phyloP scores from a whole-genome alignment of 2,113 vertebrate species.

The Xyliphius kryptos region DNA sequence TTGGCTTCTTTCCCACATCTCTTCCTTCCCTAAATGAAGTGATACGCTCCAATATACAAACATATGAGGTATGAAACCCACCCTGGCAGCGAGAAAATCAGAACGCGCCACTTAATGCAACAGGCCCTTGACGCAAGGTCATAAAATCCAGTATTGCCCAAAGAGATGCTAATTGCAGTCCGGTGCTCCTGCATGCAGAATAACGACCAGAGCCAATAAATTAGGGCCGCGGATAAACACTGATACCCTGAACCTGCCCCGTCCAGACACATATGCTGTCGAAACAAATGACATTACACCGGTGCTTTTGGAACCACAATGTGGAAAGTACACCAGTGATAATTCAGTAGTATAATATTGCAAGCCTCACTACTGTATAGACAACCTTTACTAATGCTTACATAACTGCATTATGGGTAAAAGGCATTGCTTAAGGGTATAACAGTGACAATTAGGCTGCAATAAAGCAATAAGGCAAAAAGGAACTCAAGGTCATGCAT shows the following conservation, averaged over 20 bases:
- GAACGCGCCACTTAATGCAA: conserved; percentile 45
- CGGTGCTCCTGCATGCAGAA: not conserved
- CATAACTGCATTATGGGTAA: too few relatives aligned
- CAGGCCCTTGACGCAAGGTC: conserved; percentile 50
- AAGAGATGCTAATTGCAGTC: conserved; percentile 12
- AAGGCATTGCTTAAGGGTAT: too few relatives aligned
- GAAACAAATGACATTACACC: too few relatives aligned
- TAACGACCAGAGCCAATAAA: not conserved
- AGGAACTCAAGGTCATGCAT: too few relatives aligned
- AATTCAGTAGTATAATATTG: too few relatives aligned
- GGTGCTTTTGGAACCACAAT: too few relatives aligned
- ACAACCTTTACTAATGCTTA: too few relatives aligned
- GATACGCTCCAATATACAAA: conserved; percentile 1
- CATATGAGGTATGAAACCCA: conserved; percentile 3
- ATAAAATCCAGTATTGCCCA: conserved; percentile 47
- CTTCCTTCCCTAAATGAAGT: not conserved
- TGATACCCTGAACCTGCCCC: not conserved
- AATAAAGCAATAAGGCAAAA: too few relatives aligned
- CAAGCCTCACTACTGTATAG: too few relatives aligned
- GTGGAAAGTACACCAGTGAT: too few relatives aligned
- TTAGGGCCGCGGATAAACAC: not conserved
- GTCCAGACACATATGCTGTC: too few relatives aligned
- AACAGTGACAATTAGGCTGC: too few relatives aligned
- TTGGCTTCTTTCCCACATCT: not conserved
- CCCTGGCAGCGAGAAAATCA: conserved; percentile 11